These are phyloP conservation scores for Sebastolobus altivelis DNA, from an alignment of 2,797 vertebrate species.

Conservation along the genomic window DNA sequence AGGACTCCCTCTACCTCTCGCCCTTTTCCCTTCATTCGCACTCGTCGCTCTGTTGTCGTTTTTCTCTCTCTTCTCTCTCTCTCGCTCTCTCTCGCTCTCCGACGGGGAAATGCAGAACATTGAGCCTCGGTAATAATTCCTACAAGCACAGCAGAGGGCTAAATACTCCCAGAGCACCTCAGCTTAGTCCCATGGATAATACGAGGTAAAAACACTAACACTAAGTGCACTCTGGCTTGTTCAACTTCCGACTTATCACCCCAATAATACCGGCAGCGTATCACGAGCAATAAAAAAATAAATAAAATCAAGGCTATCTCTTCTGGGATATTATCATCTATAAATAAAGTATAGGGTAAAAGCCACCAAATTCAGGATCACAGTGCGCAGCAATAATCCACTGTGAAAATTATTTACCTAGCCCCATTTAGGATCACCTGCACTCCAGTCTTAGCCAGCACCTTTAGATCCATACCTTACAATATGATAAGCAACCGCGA, in stretches of 20 bases:
- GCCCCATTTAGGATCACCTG: conserved; percentile 52
- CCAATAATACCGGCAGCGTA: conserved; percentile 55
- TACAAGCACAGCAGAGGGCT: conserved; percentile 73
- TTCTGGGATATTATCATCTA: conserved; percentile 40
- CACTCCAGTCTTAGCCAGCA: conserved; percentile 61
- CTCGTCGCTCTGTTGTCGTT: conserved; percentile 34
- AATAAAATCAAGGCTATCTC: conserved; percentile 25
- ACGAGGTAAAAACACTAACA: conserved; percentile 71
- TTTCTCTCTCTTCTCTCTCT: not conserved
- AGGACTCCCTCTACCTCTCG: conserved; percentile 69
- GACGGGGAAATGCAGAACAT: conserved; percentile 60
- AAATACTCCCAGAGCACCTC: conserved; percentile 77
- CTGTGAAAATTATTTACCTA: conserved; percentile 60
- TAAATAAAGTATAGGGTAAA: conserved; percentile 58
- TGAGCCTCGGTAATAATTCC: conserved; percentile 72
- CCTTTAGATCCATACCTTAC: conserved; percentile 55
- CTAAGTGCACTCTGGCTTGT: conserved; percentile 57
- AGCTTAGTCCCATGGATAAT: conserved; percentile 66
- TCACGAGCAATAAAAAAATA: conserved; percentile 25
- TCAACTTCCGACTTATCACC: conserved; percentile 63
- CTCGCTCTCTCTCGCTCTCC: conserved; percentile 29
- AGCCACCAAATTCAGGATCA: conserved; percentile 46
- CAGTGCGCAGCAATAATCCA: conserved; percentile 48
- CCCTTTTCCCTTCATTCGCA: conserved; percentile 49
- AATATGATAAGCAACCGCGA: conserved; percentile 65